Evolutionary conservation across 92 coral and sea anemone species (phyloP), one percentile per base, ranked within the genome.

Genomic region (Porites rus): DNA sequence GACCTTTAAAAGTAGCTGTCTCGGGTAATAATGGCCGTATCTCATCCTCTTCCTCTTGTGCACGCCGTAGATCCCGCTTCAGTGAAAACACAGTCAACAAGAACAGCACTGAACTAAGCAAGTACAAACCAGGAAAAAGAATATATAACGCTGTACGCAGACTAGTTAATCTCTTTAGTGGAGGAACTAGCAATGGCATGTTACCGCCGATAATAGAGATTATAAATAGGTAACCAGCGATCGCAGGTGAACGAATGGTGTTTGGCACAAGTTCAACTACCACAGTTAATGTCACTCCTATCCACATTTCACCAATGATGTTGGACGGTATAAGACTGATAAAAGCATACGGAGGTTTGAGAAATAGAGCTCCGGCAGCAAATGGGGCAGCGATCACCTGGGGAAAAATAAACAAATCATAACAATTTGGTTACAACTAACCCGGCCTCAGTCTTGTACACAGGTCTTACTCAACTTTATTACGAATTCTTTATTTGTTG

Each of bases 301-400:
- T 96, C 99, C 99, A 96, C 99, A 96, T 96, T 78, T 96, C 99
- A 24, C 98, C 99, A 53, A 95, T 96, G 74, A 96, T 69, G 88
- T 95, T 96, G 73, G 96, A 93, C 4, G 94, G 96, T 53, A 96
- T 93, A 31, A 96, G 86, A 79, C 99, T 96, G 78, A 96, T 91
- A 65, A 96, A 96, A 4, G 98, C 96, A 89, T 92, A 90, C 0
- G 99, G 99, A 17, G 99, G 98, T 24, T 90, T 71, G 22, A 96
- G 93, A 77, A 96, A 96, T 17, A 96, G 86, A 12, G 99, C 98
- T 8, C 99, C 99, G 2, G 99, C 99, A 1, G 99, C 98, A 46
- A 97, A 95, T 0, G 99, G 98, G 1, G 99, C 99, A 0, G 97
- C 99, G 50, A 93, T 58, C 19, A 97, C 65, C 99, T 97, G 90